Evolutionary conservation across 2,797 vertebrate genomes (phyloP).

Genomic region (Allobates femoralis): DNA sequence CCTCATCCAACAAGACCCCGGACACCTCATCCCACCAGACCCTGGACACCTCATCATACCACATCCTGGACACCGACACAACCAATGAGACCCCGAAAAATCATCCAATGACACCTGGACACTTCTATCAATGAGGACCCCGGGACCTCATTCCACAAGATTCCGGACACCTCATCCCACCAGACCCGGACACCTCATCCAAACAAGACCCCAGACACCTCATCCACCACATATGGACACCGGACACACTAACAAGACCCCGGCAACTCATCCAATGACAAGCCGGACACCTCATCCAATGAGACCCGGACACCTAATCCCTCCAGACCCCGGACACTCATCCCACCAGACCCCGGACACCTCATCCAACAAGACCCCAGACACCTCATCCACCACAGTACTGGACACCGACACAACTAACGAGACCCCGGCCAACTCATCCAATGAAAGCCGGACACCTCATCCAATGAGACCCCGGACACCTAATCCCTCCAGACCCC

Average conservation of each 20-base stretch:
- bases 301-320: too few relatives aligned
- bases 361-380: background rate
- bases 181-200: background rate
- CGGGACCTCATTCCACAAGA: background rate
- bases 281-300: background rate
- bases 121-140: background rate
- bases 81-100: background rate
- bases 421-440: too few relatives aligned
- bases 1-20: background rate
- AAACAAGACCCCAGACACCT: too few relatives aligned
- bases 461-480: background rate
- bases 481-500: background rate
- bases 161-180: background rate
- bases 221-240: too few relatives aligned
- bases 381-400: too few relatives aligned
- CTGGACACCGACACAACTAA: background rate
- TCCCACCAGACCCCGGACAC: background rate
- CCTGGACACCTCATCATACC: too few relatives aligned
- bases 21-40: background rate
- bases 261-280: constrained; percentile 40
- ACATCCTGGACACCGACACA: background rate
- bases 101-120: background rate
- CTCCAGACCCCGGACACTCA: background rate
- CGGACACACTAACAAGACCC: constrained; percentile 75
- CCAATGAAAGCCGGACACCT: too few relatives aligned